Evolutionary conservation across 92 coral and sea anemone genomes (phyloP), one percentile per base, ranked within the genome.

Genomic region (Ricordea florida): DNA sequence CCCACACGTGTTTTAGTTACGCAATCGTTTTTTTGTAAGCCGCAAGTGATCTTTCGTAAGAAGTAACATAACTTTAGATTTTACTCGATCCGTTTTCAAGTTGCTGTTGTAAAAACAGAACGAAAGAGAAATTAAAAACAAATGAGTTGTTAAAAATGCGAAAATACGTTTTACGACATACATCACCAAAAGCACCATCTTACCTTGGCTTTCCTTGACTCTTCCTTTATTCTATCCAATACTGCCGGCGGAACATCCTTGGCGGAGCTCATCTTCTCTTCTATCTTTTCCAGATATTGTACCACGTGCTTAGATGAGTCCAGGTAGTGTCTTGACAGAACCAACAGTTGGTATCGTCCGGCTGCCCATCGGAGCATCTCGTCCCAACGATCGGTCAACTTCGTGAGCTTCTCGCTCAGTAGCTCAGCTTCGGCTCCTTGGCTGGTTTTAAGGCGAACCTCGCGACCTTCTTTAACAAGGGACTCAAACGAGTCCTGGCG

Each of bases 321-420:
- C 55, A 89, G 78, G 66, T 96, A 96, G 62, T 96, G 96, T n/a
- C 83, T 87, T 0, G 99, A 89, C 55, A 96, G 86, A 41, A 91
- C 97, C 51, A 93, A 69, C 66, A 96, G 72, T 55, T 96, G 97
- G 63, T 96, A 96, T 37, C 99, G 82, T 14, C 99, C 99, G 16
- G 99, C 97, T 11, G 99, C 99, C 99, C 99, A 96, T 10, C 99
- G 93, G 22, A 90, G 78, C 90, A 86, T 88, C 80, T 96, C 99
- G 63, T 96, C 99, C 99, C 99, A 96, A 44, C 96, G 84, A 55
- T 85, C 89, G 17, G 97, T 96, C 23, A 96, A 57, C 47, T 86
- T 73, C 35, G 98, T 91, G 73, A 94, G 84, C 22, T 86, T 84
- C 65, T 82, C 91, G 70, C 87, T 82, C 69, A 96, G 74, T 42